Base-by-base conservation (phyloP, 1,140 invertebrate genomes). In the Nylanderia fulva region DNA sequence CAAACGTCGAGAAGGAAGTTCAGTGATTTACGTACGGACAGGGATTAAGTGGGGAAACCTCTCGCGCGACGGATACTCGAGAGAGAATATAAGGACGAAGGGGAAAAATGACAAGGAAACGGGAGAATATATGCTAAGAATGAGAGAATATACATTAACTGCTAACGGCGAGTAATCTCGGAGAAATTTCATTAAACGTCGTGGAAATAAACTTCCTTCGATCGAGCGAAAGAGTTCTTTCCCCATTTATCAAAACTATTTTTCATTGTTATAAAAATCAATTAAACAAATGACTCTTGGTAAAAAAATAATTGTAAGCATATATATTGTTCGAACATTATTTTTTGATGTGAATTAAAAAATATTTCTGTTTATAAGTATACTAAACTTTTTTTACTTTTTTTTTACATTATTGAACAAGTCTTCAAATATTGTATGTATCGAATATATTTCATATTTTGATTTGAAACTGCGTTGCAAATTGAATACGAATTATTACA, bases 1-100 rank as follows among this genome's bases (percentile, higher is more conserved):
- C 61, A 84, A 83, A 72, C 83, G 88, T 88, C 85, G 79, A 88
- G 86, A 82, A 90, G 85, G 60, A 87, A 90, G 84, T 88, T 86
- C 75, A 63, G 29, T 90, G 89, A 90, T 90, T 90, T 90, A 90
- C 89, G 86, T 75, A 74, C 74, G 84, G 84, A 52, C 58, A 77
- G 86, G 45, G 84, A 90, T 90, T 90, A 90, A 90, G 60, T 42
- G 60, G 45, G 74, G 84, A 74, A 68, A 74, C 45, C 71, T 71
- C n/a, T n/a, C 64, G 64, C 42, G 45, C 58, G 84, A 85, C 75
- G 86, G 75, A 76, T 85, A 82, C 75, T 72, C 27, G 63, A 63
- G 63, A 63, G 63, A 48, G 83, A 75, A 63, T 71, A 76, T 87
- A 71, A 85, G 68, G 54, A 85, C 58, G 60, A 75, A 24, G 27